Conservation (phyloP, 2,797 vertebrate genomes). For the Xyrichtys novacula region DNA sequence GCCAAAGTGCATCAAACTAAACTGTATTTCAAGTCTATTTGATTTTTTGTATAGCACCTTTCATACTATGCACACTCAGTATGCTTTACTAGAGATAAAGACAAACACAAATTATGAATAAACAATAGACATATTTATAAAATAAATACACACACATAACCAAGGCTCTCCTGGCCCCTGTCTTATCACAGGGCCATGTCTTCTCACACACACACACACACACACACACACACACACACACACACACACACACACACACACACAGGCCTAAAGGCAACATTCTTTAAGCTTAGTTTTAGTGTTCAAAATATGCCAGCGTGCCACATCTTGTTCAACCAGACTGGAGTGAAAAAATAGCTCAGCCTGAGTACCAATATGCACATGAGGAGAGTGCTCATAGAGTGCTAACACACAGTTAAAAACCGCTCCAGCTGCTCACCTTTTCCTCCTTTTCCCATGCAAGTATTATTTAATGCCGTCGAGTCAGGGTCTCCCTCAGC, state of each 20-base stretch:
- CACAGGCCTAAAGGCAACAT: constrained; percentile 62
- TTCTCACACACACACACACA: constrained; percentile 23
- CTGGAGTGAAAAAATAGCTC: constrained; percentile 18
- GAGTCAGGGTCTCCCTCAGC: constrained; percentile 55
- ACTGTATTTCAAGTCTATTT: too few relatives aligned
- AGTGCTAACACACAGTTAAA: not conserved
- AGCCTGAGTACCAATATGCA: constrained; percentile 1
- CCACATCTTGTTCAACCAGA: constrained; percentile 62
- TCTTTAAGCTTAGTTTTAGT: constrained; percentile 52
- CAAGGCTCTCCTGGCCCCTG: too few relatives aligned
- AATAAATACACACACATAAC: too few relatives aligned
- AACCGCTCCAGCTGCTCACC: constrained; percentile 51
- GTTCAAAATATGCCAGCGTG: constrained; percentile 57
- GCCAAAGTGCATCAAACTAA: too few relatives aligned
- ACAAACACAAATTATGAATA: too few relatives aligned
- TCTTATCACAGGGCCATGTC: too few relatives aligned
- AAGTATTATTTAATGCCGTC: constrained; percentile 37
- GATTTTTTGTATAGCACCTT: too few relatives aligned
- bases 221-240: constrained; percentile 15
- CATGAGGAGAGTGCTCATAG: not conserved
- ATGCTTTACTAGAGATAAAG: too few relatives aligned
- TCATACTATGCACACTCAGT: too few relatives aligned
- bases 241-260: constrained; percentile 31
- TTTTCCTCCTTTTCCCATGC: constrained; percentile 60
- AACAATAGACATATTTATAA: too few relatives aligned